Conservation (phyloP, 2,797 vertebrate species). For the Urocyon cinereoargenteus region DNA sequence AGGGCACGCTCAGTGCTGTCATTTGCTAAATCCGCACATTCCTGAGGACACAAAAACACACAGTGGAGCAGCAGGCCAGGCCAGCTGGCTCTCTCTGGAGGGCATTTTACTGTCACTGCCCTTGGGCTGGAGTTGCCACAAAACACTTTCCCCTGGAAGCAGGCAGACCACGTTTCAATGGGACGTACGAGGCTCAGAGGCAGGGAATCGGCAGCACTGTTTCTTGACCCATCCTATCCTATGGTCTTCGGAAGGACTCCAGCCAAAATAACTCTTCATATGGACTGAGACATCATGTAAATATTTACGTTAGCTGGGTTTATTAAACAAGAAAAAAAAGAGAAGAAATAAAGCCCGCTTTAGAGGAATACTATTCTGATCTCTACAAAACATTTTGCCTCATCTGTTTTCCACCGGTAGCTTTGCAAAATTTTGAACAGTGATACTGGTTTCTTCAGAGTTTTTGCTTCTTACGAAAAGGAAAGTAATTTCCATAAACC, state of each 20-base stretch:
- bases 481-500: conserved; percentile 12
- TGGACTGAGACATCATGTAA: conserved; percentile 3
- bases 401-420: neutral
- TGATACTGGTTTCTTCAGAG: neutral
- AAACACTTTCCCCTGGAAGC: neutral
- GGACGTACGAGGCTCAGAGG: neutral
- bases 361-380: conserved; percentile 44
- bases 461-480: conserved; percentile 59
- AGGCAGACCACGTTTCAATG: neutral
- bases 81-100: neutral
- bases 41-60: conserved; percentile 62
- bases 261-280: neutral
- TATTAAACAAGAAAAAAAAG: conserved; percentile 24
- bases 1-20: neutral
- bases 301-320: conserved; percentile 40
- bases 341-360: neutral
- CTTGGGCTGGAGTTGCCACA: neutral
- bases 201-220: neutral
- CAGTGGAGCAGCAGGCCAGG: neutral
- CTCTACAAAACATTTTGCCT: neutral
- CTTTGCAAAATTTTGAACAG: neutral
- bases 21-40: conserved; percentile 55
- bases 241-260: conserved; percentile 46
- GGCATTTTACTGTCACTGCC: conserved; percentile 1
- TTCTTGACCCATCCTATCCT: neutral